Evolutionary conservation across 2,888 invertebrate genomes (phyloP).

Genomic region (Stomorhina lunata): DNA sequence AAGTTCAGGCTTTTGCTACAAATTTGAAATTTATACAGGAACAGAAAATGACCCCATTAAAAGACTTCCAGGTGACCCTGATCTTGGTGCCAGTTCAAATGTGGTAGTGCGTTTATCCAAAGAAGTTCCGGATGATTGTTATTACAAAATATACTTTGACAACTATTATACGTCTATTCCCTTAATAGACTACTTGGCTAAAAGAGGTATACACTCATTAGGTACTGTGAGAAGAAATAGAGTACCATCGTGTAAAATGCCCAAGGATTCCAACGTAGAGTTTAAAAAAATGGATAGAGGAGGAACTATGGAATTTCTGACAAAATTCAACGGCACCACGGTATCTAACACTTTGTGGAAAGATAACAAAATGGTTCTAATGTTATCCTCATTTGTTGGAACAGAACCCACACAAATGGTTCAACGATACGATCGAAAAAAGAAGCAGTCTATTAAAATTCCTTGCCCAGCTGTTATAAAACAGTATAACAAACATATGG

Average conservation of each 20-base stretch:
- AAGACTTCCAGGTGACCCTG: background rate
- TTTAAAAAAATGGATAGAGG: background rate
- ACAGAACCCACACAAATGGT: too few relatives aligned
- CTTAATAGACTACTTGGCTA: background rate
- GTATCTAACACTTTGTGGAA: slow-evolving; percentile 23
- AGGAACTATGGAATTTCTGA: background rate
- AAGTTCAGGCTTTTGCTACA: slow-evolving; percentile 9
- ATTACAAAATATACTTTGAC: background rate
- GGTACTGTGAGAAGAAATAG: slow-evolving; percentile 25
- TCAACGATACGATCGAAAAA: slow-evolving; percentile 19
- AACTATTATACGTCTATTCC: slow-evolving; percentile 11
- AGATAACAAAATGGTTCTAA: slow-evolving; percentile 24
- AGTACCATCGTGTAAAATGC: background rate
- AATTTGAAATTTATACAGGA: background rate
- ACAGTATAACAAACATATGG: slow-evolving; percentile 23
- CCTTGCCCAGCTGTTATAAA: background rate
- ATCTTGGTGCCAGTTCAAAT: background rate
- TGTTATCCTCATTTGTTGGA: too few relatives aligned
- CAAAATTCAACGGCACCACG: slow-evolving; percentile 10
- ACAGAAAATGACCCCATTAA: background rate
- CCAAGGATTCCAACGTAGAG: too few relatives aligned
- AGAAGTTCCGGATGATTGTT: background rate
- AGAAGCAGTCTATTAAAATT: too few relatives aligned
- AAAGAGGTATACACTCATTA: background rate
- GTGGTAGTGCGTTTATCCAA: background rate